A percentile compares a stretch with the other conserved stretches of the same genome.
phyloP scores from a whole-genome alignment of 2,888 invertebrate genomes.

The Enchytraeus crypticus region DNA sequence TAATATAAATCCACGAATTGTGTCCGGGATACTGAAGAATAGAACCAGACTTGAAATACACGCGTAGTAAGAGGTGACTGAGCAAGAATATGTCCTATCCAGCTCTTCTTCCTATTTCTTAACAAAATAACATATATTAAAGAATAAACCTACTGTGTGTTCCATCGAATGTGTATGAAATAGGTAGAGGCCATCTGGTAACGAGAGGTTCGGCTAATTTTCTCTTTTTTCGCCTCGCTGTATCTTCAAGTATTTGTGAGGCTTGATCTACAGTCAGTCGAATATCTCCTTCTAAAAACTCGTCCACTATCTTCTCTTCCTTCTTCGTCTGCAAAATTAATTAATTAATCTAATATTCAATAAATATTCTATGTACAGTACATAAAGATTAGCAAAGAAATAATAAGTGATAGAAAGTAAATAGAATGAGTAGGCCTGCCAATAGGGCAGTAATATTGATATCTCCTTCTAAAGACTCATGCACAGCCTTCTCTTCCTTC shows the following conservation, averaged over 20 bases:
- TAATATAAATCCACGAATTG: too few species aligned
- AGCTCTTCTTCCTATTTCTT: too few species aligned
- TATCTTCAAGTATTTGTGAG: slow-evolving; percentile 13
- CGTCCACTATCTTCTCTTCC: slow-evolving; percentile 7
- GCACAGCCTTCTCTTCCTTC: too few species aligned
- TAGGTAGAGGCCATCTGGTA: slow-evolving; percentile 37
- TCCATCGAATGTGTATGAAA: slow-evolving; percentile 36
- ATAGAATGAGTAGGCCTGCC: too few species aligned
- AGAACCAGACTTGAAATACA: too few species aligned
- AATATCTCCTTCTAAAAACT: slow-evolving; percentile 26
- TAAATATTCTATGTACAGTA: neutral
- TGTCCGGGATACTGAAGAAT: too few species aligned
- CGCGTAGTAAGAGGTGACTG: too few species aligned
- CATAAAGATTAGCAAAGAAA: neutral
- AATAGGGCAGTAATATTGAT: too few species aligned
- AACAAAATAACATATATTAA: neutral
- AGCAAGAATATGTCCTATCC: too few species aligned
- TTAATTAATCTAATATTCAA: too few species aligned
- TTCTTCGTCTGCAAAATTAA: slow-evolving; percentile 5
- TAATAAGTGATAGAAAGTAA: too few species aligned
- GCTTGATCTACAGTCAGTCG: slow-evolving; percentile 22
- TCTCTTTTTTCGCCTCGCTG: slow-evolving; percentile 20
- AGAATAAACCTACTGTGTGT: slow-evolving; percentile 28
- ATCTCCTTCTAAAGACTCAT: too few species aligned
- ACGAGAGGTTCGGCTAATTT: slow-evolving; percentile 32